phyloP scores from a whole-genome alignment of 1,140 invertebrate genomes.

The Yoshiicerus persimilis region DNA sequence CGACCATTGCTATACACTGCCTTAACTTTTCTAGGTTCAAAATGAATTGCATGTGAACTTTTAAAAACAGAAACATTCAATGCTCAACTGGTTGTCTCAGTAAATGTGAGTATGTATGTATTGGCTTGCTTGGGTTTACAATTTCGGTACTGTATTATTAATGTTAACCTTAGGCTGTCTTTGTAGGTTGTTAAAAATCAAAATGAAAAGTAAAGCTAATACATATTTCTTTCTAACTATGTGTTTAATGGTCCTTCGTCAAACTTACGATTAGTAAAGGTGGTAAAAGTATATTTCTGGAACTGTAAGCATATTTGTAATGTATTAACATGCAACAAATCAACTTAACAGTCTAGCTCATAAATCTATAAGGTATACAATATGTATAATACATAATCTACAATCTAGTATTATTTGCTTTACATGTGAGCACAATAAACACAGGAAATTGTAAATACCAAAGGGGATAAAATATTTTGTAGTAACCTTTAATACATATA shows the following conservation, averaged over 20 bases:
- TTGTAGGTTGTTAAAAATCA: not conserved
- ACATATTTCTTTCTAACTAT: not conserved
- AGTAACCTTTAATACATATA: no score
- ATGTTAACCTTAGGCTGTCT: not conserved
- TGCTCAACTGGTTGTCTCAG: not conserved
- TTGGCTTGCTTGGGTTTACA: not conserved
- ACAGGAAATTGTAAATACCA: no score
- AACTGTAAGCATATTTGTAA: not conserved
- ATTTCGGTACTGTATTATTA: not conserved
- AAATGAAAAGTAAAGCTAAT: not conserved
- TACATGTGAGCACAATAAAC: no score
- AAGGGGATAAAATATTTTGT: no score
- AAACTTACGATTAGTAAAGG: not conserved
- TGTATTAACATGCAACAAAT: no score
- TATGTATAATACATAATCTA: no score
- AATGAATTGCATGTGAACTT: not conserved
- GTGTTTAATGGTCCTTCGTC: not conserved
- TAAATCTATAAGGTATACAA: no score
- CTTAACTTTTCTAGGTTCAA: not conserved
- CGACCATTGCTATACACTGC: not conserved
- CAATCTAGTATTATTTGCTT: no score
- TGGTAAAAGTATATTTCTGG: not conserved
- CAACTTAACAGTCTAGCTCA: no score
- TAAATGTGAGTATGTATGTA: not conserved
- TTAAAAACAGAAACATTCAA: not conserved